These are phyloP conservation scores for Dryocosmus kuriphilus DNA, from an alignment of 2,888 invertebrate species.

Conservation along the genomic window DNA sequence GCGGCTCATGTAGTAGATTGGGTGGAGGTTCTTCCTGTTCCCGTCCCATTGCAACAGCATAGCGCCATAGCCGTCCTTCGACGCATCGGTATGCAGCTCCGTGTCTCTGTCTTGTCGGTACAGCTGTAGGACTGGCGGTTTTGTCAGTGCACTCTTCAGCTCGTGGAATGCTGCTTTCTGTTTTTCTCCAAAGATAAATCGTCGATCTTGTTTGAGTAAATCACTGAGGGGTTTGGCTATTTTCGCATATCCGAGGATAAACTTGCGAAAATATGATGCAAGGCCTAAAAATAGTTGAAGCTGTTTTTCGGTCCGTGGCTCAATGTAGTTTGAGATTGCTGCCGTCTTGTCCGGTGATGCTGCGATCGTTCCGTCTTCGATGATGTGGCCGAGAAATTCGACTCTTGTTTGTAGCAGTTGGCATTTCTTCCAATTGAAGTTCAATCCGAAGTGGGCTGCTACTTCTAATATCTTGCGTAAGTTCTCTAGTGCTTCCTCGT, in stretches of 20 bases:
- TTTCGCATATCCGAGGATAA: background rate
- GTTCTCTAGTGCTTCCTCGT: background rate
- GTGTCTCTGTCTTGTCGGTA: background rate
- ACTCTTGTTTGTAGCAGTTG: conserved; percentile 22
- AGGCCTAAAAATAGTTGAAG: background rate
- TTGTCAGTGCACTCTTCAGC: background rate
- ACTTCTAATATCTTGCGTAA: background rate
- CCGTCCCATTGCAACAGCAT: no score
- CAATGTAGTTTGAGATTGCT: no score
- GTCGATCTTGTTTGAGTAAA: background rate
- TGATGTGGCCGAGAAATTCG: conserved; percentile 39
- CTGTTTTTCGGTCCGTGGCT: background rate
- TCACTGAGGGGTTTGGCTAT: background rate
- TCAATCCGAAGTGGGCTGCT: background rate
- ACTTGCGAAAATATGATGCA: background rate
- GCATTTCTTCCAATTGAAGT: conserved; percentile 41
- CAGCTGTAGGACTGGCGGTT: background rate
- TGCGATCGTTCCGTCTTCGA: conserved; percentile 1
- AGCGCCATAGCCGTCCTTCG: no score
- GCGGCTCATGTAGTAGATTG: background rate
- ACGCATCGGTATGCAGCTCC: background rate
- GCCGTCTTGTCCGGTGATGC: background rate
- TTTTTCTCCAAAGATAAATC: background rate
- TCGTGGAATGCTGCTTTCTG: background rate
- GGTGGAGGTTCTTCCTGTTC: background rate